phyloP scores from a whole-genome alignment of 2,888 invertebrate genomes.

The Epirrita christyi region DNA sequence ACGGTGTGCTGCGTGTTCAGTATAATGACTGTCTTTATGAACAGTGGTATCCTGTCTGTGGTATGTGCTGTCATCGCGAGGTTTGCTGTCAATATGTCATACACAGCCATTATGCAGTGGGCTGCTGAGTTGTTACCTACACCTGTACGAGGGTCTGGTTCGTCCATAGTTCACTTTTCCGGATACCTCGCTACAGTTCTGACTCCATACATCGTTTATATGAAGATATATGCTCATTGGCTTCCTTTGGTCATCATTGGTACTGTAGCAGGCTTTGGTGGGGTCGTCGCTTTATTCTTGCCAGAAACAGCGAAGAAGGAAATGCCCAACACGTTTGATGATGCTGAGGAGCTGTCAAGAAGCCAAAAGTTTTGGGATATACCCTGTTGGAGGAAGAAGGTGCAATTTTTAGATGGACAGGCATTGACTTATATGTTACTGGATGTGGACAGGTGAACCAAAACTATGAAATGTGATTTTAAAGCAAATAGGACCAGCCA shows the following conservation, averaged over 20 bases:
- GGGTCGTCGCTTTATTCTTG: constrained; percentile 50
- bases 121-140: constrained; percentile 62
- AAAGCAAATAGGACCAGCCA: too few species aligned
- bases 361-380: constrained; percentile 58
- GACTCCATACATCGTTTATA: constrained; percentile 65
- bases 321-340: constrained; percentile 71
- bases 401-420: constrained; percentile 32
- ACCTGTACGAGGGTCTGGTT: constrained; percentile 60
- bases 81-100: constrained; percentile 62
- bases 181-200: constrained; percentile 57
- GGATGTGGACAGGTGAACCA: constrained; percentile 39
- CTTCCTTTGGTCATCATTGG: constrained; percentile 62
- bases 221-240: constrained; percentile 56
- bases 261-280: constrained; percentile 47
- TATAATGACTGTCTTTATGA: constrained; percentile 51
- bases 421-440: too few species aligned
- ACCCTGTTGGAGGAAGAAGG: constrained; percentile 49
- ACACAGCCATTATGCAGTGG: constrained; percentile 58
- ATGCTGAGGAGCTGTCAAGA: constrained; percentile 58
- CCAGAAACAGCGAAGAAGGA: constrained; percentile 69
- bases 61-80: constrained; percentile 59
- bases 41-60: constrained; percentile 53
- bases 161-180: constrained; percentile 58
- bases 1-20: constrained; percentile 51
- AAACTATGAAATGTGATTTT: constrained; percentile 34